Evolutionary conservation across 2,888 invertebrate species (phyloP).

Genomic region (Norana najaformis): DNA sequence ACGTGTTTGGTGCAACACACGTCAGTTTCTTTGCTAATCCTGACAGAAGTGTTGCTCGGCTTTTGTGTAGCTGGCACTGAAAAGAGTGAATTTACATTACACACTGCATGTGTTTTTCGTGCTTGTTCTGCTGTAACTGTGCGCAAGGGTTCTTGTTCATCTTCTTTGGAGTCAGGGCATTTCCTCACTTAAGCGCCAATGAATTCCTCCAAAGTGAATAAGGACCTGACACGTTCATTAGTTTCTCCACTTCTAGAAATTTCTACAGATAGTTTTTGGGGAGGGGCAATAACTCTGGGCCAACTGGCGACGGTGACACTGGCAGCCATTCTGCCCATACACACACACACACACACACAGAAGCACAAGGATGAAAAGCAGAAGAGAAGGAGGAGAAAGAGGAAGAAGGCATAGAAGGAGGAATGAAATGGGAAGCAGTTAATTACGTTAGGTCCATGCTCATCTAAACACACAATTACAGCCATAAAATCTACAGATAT

Average conservation of each 20-base stretch:
- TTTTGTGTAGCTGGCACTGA: too few species aligned
- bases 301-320: neutral
- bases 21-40: too few species aligned
- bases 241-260: constrained; percentile 6
- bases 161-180: neutral
- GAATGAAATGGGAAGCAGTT: neutral
- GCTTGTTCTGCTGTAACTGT: neutral
- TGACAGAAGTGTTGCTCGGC: too few species aligned
- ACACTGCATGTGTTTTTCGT: neutral
- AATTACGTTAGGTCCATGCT: neutral
- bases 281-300: neutral
- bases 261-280: neutral
- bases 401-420: neutral
- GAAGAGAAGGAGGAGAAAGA: neutral
- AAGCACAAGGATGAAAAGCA: neutral
- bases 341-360: too few species aligned
- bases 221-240: neutral
- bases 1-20: too few species aligned
- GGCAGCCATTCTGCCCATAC: too few species aligned
- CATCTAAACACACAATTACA: neutral
- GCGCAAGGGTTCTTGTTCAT: neutral
- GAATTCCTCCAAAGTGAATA: neutral
- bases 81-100: neutral
- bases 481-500: neutral
- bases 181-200: neutral